These are phyloP conservation scores for Pantherophis vulpinus DNA, from an alignment of 2,797 vertebrate species.

Conservation along the genomic window DNA sequence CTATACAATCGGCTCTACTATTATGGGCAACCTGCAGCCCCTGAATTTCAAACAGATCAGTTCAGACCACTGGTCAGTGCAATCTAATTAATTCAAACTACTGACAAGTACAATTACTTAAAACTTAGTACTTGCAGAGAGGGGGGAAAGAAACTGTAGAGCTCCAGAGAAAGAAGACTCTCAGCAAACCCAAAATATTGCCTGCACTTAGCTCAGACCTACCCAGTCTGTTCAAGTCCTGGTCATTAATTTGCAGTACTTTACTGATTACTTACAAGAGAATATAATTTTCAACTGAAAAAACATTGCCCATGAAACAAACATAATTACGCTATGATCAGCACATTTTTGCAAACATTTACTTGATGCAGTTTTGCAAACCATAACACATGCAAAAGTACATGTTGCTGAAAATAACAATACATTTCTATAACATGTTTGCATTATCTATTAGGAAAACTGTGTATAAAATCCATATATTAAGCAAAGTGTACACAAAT, in stretches of 20 bases:
- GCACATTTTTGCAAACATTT: not conserved
- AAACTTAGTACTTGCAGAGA: not conserved
- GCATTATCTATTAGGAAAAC: not conserved
- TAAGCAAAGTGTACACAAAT: not conserved
- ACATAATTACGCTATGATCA: not conserved
- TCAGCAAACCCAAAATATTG: not conserved
- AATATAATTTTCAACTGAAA: not conserved
- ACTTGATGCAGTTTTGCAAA: not conserved
- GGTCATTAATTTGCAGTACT: not conserved
- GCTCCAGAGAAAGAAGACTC: not conserved
- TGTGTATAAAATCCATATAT: not conserved
- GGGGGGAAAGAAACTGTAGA: not conserved
- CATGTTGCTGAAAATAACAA: not conserved
- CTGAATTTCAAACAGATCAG: not conserved
- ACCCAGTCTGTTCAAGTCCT: not conserved
- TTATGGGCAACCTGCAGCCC: not conserved
- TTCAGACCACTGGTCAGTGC: not conserved
- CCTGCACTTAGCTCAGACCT: not conserved
- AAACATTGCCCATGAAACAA: not conserved
- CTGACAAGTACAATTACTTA: not conserved
- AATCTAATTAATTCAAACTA: not conserved
- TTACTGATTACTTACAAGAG: not conserved
- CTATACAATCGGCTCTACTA: not conserved
- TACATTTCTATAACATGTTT: not conserved
- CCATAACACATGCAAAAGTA: not conserved